Evolutionary conservation across 1,140 invertebrate genomes (phyloP), one percentile per base, ranked within the genome.

Genomic region (Aphidius ervi): DNA sequence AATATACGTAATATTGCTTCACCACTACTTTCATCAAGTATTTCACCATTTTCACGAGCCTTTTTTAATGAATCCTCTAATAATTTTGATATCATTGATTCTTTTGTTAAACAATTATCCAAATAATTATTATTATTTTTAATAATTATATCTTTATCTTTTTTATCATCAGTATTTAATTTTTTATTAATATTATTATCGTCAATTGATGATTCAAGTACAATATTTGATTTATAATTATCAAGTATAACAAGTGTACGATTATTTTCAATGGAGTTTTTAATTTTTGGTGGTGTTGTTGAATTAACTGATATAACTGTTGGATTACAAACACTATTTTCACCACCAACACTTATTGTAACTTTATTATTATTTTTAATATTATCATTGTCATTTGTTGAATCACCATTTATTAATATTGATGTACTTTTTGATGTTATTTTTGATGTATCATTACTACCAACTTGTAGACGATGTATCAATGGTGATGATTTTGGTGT

Each of bases 341-440:
- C 73, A 0, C 79, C 76, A 4, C 76, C 74, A 0, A 81, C 77
- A 60, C 77, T 81, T 49, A 81, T 79, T 8, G 77, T 81, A 5
- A 80, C 77, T 53, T 78, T 80, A 59, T 80, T 80, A 10, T 68
- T 70, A 20, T 71, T 68, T 0, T 42, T 48, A 9, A 82, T 82
- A 59, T 84, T 79, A 59, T 83, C 84, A 42, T 80, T 82, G 1
- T 85, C 83, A 39, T 84, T 84, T 69, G 86, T 86, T 74, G 87
- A 83, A 65, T 89, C 87, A 5, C 87, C 86, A 67, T 85, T 90
- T 59, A 90, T 90, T 73, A 89, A 75, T 64, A 90, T 90, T 6
- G 88, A 91, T 5, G 88, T 90, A 75, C 87, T 86, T 69, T 84
- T 82, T 59, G 82, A 55, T 70, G 79, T 75, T 16, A 31, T 31